These are phyloP conservation scores for Epinephelus malabaricus DNA, from an alignment of 2,797 vertebrate genomes.

Conservation along the genomic window DNA sequence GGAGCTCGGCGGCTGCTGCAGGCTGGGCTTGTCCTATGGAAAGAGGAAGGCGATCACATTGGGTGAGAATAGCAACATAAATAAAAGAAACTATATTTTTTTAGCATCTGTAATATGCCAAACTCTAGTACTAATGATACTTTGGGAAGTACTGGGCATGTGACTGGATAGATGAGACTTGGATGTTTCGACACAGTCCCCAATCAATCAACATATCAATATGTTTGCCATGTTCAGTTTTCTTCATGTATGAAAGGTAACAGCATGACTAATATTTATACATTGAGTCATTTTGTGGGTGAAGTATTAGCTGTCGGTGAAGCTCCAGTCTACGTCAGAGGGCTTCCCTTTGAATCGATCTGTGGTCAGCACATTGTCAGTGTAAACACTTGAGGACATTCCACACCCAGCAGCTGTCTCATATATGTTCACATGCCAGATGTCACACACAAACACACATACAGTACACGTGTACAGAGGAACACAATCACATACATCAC, in stretches of 20 bases:
- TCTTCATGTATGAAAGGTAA: too few species aligned
- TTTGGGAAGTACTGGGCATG: too few species aligned
- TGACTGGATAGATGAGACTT: too few species aligned
- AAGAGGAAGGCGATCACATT: neutral
- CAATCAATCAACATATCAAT: too few species aligned
- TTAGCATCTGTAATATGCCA: neutral
- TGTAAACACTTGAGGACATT: slow-evolving; percentile 68
- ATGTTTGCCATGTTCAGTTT: too few species aligned
- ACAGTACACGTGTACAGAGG: neutral
- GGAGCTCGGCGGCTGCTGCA: slow-evolving; percentile 26
- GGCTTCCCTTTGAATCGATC: slow-evolving; percentile 70
- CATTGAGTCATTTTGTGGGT: too few species aligned
- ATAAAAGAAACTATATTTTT: neutral
- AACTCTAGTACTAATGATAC: too few species aligned
- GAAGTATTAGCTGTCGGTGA: neutral
- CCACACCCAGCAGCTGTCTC: slow-evolving; percentile 26
- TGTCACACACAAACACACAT: slow-evolving; percentile 14
- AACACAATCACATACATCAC: neutral
- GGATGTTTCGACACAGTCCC: too few species aligned
- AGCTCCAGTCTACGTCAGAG: slow-evolving; percentile 47
- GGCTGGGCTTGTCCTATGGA: slow-evolving; percentile 46
- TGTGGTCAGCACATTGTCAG: slow-evolving; percentile 71
- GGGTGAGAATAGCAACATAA: neutral
- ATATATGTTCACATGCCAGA: slow-evolving; percentile 8
- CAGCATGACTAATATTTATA: too few species aligned